These are phyloP conservation scores for Diuraphis noxia DNA, from an alignment of 1,140 invertebrate species.

Conservation along the genomic window DNA sequence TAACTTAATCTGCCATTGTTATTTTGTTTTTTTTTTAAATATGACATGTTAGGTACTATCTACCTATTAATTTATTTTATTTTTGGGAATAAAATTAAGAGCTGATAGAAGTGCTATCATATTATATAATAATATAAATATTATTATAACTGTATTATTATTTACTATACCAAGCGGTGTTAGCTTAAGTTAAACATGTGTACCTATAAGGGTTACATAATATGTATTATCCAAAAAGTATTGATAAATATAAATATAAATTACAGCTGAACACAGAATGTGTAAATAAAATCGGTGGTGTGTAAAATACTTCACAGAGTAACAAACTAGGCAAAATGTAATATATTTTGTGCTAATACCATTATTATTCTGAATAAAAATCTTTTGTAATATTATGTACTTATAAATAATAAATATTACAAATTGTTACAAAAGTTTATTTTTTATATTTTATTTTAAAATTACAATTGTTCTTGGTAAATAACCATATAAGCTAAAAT, in stretches of 20 bases:
- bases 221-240: background rate
- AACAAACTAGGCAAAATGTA: too few species aligned
- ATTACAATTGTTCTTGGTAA: background rate
- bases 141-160: background rate
- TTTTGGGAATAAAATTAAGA: background rate
- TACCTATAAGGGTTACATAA: background rate
- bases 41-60: background rate
- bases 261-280: background rate
- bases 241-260: background rate
- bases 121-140: background rate
- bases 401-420: background rate
- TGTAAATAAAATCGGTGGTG: background rate
- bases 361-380: background rate
- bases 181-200: background rate
- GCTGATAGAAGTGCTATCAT: background rate
- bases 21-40: background rate
- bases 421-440: background rate
- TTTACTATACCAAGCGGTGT: background rate
- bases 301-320: background rate
- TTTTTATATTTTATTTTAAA: background rate
- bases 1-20: background rate
- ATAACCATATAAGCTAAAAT: background rate
- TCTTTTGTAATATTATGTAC: background rate
- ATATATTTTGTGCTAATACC: background rate
- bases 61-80: background rate